A percentile compares a stretch with the other conserved stretches of the same genome.
Evolutionary conservation across 1,140 invertebrate species (phyloP).

Genomic region (Bactericera cockerelli): DNA sequence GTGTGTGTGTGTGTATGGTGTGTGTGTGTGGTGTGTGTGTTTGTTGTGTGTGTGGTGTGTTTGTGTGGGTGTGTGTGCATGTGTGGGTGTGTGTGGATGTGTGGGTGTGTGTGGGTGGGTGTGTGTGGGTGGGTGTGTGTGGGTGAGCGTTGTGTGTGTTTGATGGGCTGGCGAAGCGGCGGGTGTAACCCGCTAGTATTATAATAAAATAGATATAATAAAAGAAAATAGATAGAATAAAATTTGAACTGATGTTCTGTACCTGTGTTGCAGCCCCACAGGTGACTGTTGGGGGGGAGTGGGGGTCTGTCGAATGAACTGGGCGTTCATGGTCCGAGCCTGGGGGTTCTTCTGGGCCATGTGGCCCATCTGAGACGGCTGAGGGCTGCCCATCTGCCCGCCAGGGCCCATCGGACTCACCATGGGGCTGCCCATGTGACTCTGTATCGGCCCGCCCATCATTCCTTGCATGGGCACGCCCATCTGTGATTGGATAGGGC

Average conservation of each 20-base stretch:
- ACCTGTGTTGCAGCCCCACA: conserved; percentile 35
- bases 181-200: too few relatives aligned
- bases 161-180: too few relatives aligned
- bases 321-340: conserved; percentile 40
- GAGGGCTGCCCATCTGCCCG: conserved; percentile 29
- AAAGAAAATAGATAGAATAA: too few relatives aligned
- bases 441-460: conserved; percentile 1
- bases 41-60: too few relatives aligned
- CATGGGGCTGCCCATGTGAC: conserved; percentile 14
- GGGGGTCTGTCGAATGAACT: conserved; percentile 51
- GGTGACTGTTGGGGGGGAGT: conserved; percentile 52
- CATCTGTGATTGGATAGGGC: conserved; percentile 29
- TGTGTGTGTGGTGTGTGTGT: too few relatives aligned
- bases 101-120: too few relatives aligned
- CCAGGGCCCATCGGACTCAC: conserved; percentile 28
- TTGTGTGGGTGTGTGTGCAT: too few relatives aligned
- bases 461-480: conserved; percentile 18
- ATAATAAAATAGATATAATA: too few relatives aligned
- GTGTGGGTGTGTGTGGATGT: too few relatives aligned
- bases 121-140: too few relatives aligned
- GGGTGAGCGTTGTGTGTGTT: too few relatives aligned
- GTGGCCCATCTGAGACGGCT: conserved; percentile 24
- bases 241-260: conserved; percentile 22
- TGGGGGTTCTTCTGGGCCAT: background rate
- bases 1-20: too few relatives aligned